Conservation (phyloP, 1,140 invertebrate species). For the Penaeus japonicus region DNA sequence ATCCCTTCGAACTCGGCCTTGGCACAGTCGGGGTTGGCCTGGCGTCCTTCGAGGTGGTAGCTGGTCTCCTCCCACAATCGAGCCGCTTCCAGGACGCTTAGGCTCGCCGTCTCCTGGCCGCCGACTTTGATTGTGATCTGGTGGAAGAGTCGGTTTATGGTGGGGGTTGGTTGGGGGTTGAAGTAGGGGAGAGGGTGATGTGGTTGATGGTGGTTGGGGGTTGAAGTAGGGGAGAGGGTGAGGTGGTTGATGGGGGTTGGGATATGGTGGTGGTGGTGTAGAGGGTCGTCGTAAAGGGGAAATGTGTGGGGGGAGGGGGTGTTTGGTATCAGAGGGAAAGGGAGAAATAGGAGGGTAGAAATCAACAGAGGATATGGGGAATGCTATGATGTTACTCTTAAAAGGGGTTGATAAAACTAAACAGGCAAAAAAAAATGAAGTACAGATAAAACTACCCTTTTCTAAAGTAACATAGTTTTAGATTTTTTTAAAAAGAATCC, state of each 20-base stretch:
- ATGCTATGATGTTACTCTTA: too few relatives aligned
- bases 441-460: too few relatives aligned
- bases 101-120: slow-evolving; percentile 69
- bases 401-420: too few relatives aligned
- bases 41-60: slow-evolving; percentile 84
- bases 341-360: too few relatives aligned
- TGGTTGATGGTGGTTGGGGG: not conserved
- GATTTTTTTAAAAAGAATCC: not conserved
- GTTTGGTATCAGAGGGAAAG: too few relatives aligned
- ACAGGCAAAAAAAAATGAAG: too few relatives aligned
- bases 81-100: slow-evolving; percentile 74
- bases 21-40: slow-evolving; percentile 82
- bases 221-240: not conserved
- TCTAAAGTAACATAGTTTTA: not conserved
- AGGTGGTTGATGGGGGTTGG: not conserved
- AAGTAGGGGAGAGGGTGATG: not conserved
- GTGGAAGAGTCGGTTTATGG: slow-evolving; percentile 14
- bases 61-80: slow-evolving; percentile 95
- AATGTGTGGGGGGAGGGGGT: slow-evolving; percentile 13
- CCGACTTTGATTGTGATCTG: slow-evolving; percentile 72
- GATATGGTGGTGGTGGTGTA: not conserved
- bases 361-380: too few relatives aligned
- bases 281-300: not conserved
- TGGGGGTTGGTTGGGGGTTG: not conserved
- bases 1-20: slow-evolving; percentile 77